Percentiles rank a stretch among this genome's conserved stretches.
Evolutionary conservation across 2,113 vertebrate species (phyloP).

Genomic region (Perognathus longimembris): DNA sequence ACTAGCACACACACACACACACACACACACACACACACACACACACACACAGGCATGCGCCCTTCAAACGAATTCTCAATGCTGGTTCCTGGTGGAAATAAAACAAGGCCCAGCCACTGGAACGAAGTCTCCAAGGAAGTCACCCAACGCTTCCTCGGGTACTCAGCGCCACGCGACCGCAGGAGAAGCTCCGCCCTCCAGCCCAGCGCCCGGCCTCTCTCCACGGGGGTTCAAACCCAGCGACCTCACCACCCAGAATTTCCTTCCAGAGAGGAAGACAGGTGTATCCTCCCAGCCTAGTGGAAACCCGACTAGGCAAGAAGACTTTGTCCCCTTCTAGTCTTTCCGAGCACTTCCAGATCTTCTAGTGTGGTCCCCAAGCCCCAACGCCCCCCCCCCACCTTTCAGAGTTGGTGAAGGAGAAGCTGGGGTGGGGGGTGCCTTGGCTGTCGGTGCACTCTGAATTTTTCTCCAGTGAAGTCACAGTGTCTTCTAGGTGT

Average conservation of each 20-base stretch:
- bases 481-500: background rate
- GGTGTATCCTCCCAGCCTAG: background rate
- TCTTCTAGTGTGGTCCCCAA: background rate
- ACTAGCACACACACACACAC: background rate
- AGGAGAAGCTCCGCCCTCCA: background rate
- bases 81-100: background rate
- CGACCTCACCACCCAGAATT: background rate
- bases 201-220: background rate
- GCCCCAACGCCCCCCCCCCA: background rate
- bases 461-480: background rate
- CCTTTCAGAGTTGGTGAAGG: background rate
- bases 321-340: background rate
- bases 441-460: background rate
- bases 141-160: background rate
- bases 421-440: background rate
- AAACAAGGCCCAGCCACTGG: background rate
- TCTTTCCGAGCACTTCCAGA: background rate
- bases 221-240: background rate
- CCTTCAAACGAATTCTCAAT: background rate
- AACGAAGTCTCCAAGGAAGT: background rate
- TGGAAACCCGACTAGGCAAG: background rate
- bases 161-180: background rate
- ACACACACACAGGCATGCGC: background rate
- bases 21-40: background rate
- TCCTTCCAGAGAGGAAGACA: background rate